Base-by-base conservation (phyloP, 1,140 invertebrate genomes). In the Leptestheria dahalacensis region DNA sequence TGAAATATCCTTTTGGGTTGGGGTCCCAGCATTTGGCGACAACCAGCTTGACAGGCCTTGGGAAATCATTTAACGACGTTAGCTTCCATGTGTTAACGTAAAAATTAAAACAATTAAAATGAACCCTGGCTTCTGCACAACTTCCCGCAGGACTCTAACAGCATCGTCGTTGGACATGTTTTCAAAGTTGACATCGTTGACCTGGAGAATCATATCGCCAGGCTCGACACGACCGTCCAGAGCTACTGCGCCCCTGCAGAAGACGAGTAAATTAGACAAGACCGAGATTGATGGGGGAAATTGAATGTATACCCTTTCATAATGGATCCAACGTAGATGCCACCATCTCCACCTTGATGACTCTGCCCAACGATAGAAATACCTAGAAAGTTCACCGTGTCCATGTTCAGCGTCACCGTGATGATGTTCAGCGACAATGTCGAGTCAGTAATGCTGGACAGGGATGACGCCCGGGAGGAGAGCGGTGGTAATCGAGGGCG, bases 351-450 rank as follows among this genome's bases (percentile, higher is more conserved):
- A 57, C 86, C 85, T 72, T 87, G 86, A 73, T 90, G 90, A 68
- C 85, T 89, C 72, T 93, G 88, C 25, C 90, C 91, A 29, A 92
- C 88, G 69, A 94, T 91, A 66, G 84, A 87, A 68, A 94, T 93
- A 33, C 90, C 90, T 50, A 94, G 78, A 71, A 92, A 93, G 73
- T 90, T 91, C 41, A 89, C 86, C 60, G 84, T 87, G 70, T 91
- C 88, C 84, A 91, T 88, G 71, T 90, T 88, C 56, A 93, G 73
- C 23, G 89, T 93, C 4, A 99, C 95, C 26, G 93, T 98, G 65
- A 99, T 97, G 56, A 99, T 95, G 77, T 99, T 97, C 63, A 99
- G 80, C 48, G 92, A 96, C 93, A 98, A 97, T 52, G 94, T 97
- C 33, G 92, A 97, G 74, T 99, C 95, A 28, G 94, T 97, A 67